A percentile compares a stretch with the other conserved stretches of the same genome.
Conservation (phyloP, 2,888 invertebrate species). For the Apocheima hispidaria region DNA sequence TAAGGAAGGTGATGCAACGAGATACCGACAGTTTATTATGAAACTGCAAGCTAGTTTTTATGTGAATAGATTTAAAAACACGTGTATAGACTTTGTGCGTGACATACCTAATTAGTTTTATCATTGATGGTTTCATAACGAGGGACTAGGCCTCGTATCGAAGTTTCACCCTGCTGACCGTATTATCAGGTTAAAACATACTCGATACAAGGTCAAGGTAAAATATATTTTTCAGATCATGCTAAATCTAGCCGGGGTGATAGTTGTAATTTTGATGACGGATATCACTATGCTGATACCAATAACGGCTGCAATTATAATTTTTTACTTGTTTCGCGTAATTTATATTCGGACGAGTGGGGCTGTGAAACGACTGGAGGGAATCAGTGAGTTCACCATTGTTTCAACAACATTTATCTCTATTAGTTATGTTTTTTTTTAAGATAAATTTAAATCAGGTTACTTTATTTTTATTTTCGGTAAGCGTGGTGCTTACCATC, state of each 20-base stretch:
- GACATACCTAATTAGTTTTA: constrained; percentile 4
- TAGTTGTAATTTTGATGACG: constrained; percentile 90
- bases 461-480: too few relatives aligned
- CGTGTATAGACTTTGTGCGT: constrained; percentile 17
- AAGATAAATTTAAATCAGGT: too few relatives aligned
- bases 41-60: constrained; percentile 5
- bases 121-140: constrained; percentile 14
- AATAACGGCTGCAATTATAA: constrained; percentile 83
- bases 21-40: constrained; percentile 15
- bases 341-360: constrained; percentile 90
- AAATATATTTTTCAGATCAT: constrained; percentile 90
- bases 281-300: constrained; percentile 78
- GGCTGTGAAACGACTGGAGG: constrained; percentile 89
- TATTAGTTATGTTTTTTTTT: too few relatives aligned
- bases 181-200: neutral
- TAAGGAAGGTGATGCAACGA: constrained; percentile 12
- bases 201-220: too few relatives aligned
- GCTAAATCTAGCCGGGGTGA: constrained; percentile 90
- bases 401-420: too few relatives aligned
- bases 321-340: constrained; percentile 87
- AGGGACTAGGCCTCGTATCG: constrained; percentile 4
- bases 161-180: neutral
- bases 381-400: constrained; percentile 89
- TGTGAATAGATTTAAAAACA: constrained; percentile 14
- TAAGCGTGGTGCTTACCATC: too few relatives aligned